Conservation (phyloP, 2,888 invertebrate species). For the Theodoxus fluviatilis region DNA sequence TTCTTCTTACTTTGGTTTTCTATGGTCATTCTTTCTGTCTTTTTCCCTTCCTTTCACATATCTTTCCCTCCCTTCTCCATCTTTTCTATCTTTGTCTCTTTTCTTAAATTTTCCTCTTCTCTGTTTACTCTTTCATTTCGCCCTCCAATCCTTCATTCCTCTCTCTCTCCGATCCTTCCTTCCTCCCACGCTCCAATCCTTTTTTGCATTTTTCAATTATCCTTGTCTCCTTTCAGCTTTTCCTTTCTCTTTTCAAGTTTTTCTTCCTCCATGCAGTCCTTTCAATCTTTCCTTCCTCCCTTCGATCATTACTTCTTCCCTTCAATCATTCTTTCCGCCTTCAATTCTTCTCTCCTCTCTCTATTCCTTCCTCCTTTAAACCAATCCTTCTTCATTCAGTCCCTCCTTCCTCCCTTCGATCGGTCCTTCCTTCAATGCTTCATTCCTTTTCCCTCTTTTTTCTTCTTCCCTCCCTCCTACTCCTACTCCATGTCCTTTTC, state of each 20-base stretch:
- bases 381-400: background rate
- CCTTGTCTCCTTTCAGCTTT: slow-evolving; percentile 17
- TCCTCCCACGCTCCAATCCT: slow-evolving; percentile 1
- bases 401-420: background rate
- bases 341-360: background rate
- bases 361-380: no score
- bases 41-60: no score
- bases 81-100: no score
- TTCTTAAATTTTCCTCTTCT: no score
- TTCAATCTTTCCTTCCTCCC: slow-evolving; percentile 4
- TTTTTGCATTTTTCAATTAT: background rate
- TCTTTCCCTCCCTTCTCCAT: no score
- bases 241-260: slow-evolving; percentile 16
- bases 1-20: no score
- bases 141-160: background rate
- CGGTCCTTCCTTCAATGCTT: background rate
- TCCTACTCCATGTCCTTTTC: slow-evolving; percentile 17
- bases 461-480: background rate
- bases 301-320: background rate
- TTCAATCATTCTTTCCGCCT: background rate
- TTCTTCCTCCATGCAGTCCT: background rate
- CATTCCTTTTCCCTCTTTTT: background rate
- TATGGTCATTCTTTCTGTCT: no score
- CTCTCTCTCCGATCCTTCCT: slow-evolving; percentile 10
- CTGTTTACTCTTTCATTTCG: background rate